Base-by-base conservation (phyloP, 1,140 invertebrate genomes). In the Drosophila lini region DNA sequence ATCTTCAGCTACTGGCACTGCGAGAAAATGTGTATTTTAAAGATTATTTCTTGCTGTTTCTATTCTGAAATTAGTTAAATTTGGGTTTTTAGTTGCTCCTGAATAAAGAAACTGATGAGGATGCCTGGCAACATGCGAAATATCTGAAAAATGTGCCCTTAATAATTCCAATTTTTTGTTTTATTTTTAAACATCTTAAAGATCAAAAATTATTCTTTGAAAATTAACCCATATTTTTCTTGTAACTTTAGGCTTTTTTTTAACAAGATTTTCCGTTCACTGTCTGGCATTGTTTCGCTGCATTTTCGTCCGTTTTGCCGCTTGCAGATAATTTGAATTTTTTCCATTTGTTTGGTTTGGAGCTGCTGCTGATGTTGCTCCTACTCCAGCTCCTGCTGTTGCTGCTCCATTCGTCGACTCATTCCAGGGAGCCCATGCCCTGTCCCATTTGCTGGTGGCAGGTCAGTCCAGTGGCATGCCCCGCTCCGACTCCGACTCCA, bases 321-420 rank as follows among this genome's bases (percentile, higher is more conserved):
- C 74, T 78, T 74, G 45, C 80, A 83, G 83, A 88, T 88, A 88
- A 88, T 88, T 88, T 88, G 68, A 89, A 88, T 88, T 88, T 80
- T 86, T 86, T 80, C 68, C 83, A 83, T 89, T 89, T 89, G 80
- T 83, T 83, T 83, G 84, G 71, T 64, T 88, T 83, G 83, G 19
- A 55, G 77, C 71, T 79, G 78, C 44, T 50, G 8, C n/a, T 36
- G 25, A 36, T 59, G 13, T 57, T 38, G 38, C 25, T 44, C 25
- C 38, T 57, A 13, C 47, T 38, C 9, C 55, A 38, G 13, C 15
- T 25, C 8, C 28, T 41, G 19, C 15, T 58, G 31, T 57, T 47
- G 13, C 25, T 48, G 13, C 15, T 28, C 47, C 47, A 2, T 56
- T 53, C 6, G 16, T 31, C 16, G 48, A 38, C 22, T 53, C 34